Percentiles rank a stretch among this genome's conserved stretches.
Evolutionary conservation across 2,797 vertebrate species (phyloP).

Genomic region (Smutsia gigantea): DNA sequence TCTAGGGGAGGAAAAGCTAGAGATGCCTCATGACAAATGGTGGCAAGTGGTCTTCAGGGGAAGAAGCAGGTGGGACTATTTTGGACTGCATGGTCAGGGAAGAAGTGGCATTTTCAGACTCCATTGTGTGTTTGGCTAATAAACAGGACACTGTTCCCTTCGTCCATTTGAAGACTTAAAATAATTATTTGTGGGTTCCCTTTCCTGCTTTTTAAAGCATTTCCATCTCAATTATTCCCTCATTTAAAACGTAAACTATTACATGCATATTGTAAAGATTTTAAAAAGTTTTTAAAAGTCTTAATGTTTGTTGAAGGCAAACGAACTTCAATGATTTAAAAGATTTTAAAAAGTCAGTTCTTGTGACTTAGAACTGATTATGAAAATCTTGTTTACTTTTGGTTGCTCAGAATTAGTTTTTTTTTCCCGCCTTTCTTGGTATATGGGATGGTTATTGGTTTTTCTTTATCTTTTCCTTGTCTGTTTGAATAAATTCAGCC

Average conservation of each 20-base stretch:
- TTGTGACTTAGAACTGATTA: constrained; percentile 4
- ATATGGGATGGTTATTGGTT: not conserved
- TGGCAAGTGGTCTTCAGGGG: not conserved
- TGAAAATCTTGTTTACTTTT: constrained; percentile 39
- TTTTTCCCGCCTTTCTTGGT: constrained; percentile 30
- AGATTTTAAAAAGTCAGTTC: not conserved
- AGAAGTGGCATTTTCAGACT: not conserved
- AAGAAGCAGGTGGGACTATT: not conserved
- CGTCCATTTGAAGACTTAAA: not conserved
- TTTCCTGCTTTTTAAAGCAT: constrained; percentile 32
- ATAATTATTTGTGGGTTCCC: not conserved
- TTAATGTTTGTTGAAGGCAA: not conserved
- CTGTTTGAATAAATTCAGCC: constrained; percentile 38
- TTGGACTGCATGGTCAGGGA: not conserved
- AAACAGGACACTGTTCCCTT: not conserved
- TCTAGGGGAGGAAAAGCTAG: not conserved
- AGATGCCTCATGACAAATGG: not conserved
- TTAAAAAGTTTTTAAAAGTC: not conserved
- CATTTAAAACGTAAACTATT: not conserved
- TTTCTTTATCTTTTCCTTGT: constrained; percentile 58
- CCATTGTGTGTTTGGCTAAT: not conserved
- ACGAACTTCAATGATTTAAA: not conserved
- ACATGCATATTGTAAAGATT: not conserved
- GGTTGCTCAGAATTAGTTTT: constrained; percentile 1
- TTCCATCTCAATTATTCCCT: not conserved